Evolutionary conservation across 1,140 invertebrate genomes (phyloP), one percentile per base, ranked within the genome.

Genomic region (Drosophila dunni): DNA sequence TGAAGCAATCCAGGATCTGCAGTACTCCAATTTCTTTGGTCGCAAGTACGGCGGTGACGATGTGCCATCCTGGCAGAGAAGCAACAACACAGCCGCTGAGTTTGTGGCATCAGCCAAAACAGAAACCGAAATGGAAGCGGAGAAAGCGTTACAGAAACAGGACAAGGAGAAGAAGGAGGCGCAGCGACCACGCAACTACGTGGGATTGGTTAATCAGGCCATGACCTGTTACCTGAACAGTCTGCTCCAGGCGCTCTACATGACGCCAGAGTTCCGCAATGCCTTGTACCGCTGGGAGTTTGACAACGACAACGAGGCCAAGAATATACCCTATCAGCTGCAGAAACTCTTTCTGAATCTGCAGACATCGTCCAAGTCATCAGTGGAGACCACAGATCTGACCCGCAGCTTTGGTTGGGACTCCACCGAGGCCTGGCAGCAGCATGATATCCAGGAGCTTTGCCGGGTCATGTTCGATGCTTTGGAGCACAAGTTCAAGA

Each of bases 141-240:
- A 84, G 10, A 17, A 29, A 15, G 17, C 58, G 44, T 7, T 60
- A 46, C 15, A 72, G 74, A 29, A 29, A 29, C 24, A 29, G 24
- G 24, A 29, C 24, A 29, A 29, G 1, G 24, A 29, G 24, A 29
- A 29, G 24, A 29, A 29, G 24, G 24, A 29, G 24, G 0, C 24
- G 24, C 60, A 56, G 79, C 4, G 72, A 2, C 67, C 77, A 7
- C 67, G 75, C 48, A 94, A 95, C 93, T 97, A 97, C 93, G 96
- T 98, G 7, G 97, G 97, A 40, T 93, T 98, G 36, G 97, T 98
- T 0, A 98, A 98, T 92, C 97, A 98, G 93, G 97, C 97, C 1
- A 98, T 98, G 97, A 98, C 97, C 0, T 98, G 97, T 91, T 98
- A 98, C 91, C 93, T 98, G 10, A 98, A 98, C 91, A 97, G 97